Conservation (phyloP, 2,888 invertebrate genomes). For the Hemistola chrysoprasaria region DNA sequence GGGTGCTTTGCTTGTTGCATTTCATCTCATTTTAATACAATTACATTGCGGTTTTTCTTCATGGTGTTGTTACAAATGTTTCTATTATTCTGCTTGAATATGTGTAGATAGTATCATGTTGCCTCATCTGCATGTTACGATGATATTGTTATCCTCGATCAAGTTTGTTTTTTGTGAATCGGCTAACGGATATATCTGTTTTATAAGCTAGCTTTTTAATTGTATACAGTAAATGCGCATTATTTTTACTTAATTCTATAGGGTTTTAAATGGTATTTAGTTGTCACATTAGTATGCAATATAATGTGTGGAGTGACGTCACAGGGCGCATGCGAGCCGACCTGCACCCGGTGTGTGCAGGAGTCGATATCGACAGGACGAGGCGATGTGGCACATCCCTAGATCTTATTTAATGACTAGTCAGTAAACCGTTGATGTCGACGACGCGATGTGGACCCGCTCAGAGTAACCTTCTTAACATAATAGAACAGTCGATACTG, state of each 20-base stretch:
- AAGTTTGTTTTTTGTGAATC: constrained; percentile 1
- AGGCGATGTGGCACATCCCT: not conserved
- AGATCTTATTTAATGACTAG: not conserved
- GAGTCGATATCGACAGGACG: too few species aligned
- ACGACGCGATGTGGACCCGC: not conserved
- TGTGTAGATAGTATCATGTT: too few species aligned
- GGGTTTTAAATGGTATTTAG: constrained; percentile 5
- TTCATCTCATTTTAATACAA: not conserved
- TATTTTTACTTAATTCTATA: constrained; percentile 17
- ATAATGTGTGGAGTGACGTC: too few species aligned
- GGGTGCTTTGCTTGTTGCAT: constrained; percentile 14
- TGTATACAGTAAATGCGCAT: constrained; percentile 16
- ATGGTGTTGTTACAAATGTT: not conserved
- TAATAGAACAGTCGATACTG: too few species aligned
- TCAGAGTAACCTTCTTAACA: too few species aligned
- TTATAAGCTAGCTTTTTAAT: constrained; percentile 8
- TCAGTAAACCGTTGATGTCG: constrained; percentile 1
- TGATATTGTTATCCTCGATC: too few species aligned
- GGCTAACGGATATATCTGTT: constrained; percentile 2
- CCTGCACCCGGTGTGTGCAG: too few species aligned
- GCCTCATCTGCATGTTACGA: too few species aligned
- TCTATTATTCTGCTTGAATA: too few species aligned
- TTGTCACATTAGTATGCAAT: constrained; percentile 13
- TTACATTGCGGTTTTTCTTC: constrained; percentile 6
- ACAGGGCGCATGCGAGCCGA: too few species aligned